Evolutionary conservation across 2,113 vertebrate species (phyloP).

Genomic region (Corythoichthys intestinalis): DNA sequence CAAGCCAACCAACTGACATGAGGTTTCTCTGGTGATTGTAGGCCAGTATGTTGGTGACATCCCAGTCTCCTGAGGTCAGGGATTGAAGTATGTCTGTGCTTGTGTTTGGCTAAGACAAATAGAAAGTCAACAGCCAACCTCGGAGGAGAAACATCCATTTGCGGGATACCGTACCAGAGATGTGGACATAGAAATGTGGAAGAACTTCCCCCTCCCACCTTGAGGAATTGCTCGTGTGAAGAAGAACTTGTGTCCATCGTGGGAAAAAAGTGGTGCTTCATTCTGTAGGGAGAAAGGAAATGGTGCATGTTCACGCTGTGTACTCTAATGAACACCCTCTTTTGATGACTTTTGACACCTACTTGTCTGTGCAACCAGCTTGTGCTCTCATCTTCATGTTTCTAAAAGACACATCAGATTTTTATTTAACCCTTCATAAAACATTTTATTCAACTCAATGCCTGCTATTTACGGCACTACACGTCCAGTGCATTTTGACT

Average conservation of each 20-base stretch:
- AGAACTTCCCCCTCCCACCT: constrained; percentile 90
- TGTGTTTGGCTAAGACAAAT: constrained; percentile 80
- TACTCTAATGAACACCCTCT: not conserved
- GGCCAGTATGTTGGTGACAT: constrained; percentile 88
- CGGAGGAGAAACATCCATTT: not conserved
- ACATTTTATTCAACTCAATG: no score
- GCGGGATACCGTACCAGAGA: constrained; percentile 73
- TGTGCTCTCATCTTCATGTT: constrained; percentile 96
- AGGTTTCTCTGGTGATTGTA: constrained; percentile 84
- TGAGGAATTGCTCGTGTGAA: constrained; percentile 91
- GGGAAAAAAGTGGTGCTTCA: constrained; percentile 88
- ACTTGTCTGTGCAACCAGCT: constrained; percentile 97
- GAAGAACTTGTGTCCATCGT: constrained; percentile 88
- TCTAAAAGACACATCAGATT: constrained; percentile 69
- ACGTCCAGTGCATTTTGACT: no score
- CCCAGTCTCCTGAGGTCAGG: constrained; percentile 94
- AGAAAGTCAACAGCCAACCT: not conserved
- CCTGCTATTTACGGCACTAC: no score
- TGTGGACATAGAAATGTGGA: constrained; percentile 90
- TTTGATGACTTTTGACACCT: constrained; percentile 20
- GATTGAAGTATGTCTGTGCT: constrained; percentile 88
- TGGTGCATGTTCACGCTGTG: not conserved
- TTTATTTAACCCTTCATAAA: not conserved
- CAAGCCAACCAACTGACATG: constrained; percentile 75
- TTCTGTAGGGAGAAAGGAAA: constrained; percentile 72